Evolutionary conservation across 2,113 vertebrate species (phyloP).

Genomic region (Fregetta grallaria): DNA sequence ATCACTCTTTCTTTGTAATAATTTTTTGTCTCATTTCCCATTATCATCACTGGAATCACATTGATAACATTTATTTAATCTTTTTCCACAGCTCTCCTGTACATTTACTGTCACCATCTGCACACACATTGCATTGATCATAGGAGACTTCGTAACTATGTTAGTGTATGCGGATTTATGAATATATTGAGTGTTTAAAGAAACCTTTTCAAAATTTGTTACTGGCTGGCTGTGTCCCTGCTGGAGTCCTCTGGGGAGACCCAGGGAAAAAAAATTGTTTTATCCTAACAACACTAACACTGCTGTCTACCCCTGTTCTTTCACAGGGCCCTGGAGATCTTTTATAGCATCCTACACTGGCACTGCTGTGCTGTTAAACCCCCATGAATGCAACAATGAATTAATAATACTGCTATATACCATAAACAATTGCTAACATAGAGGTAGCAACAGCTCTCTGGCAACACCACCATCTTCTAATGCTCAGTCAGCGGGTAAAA

Average conservation of each 20-base stretch:
- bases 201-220: slow-evolving; percentile 7
- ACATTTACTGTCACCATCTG: background rate
- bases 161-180: background rate
- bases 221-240: slow-evolving; percentile 7
- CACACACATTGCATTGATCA: background rate
- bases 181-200: background rate
- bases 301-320: slow-evolving; percentile 40
- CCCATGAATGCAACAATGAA: slow-evolving; percentile 35
- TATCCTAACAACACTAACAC: slow-evolving; percentile 9
- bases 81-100: background rate
- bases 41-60: slow-evolving; percentile 41
- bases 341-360: slow-evolving; percentile 42
- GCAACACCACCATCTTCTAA: background rate
- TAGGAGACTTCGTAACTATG: background rate
- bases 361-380: slow-evolving; percentile 49
- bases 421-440: background rate
- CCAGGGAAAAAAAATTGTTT: slow-evolving; percentile 32
- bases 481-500: background rate
- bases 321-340: slow-evolving; percentile 49
- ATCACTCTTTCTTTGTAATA: background rate
- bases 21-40: slow-evolving; percentile 54
- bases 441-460: background rate
- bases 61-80: slow-evolving; percentile 35
- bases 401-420: slow-evolving; percentile 20
- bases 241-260: slow-evolving; percentile 1